Conservation (phyloP, 2,888 invertebrate species). For the Sericinus montela region DNA sequence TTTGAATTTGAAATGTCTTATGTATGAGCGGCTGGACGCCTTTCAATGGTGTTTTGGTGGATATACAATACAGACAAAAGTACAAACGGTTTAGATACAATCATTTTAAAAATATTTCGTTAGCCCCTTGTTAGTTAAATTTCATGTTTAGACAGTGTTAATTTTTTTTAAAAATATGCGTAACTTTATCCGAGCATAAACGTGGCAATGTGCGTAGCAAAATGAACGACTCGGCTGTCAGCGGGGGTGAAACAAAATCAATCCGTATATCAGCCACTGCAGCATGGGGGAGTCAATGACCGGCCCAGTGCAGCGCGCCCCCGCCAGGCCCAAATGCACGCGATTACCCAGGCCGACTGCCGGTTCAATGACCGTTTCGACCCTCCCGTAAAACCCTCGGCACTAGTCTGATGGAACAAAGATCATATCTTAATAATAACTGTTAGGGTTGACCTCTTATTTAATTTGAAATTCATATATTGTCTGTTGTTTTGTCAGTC, state of each 20-base stretch:
- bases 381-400: constrained; percentile 49
- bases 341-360: constrained; percentile 57
- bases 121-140: too few species aligned
- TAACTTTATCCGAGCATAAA: too few species aligned
- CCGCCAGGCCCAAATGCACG: constrained; percentile 40
- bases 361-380: constrained; percentile 67
- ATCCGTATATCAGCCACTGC: constrained; percentile 48
- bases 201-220: constrained; percentile 1
- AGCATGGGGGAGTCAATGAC: constrained; percentile 65
- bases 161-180: too few species aligned
- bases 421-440: constrained; percentile 13
- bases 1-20: too few species aligned
- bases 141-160: too few species aligned
- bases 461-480: not conserved
- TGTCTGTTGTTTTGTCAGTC: not conserved
- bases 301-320: constrained; percentile 57
- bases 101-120: too few species aligned
- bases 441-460: constrained; percentile 7
- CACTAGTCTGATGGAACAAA: constrained; percentile 29
- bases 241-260: constrained; percentile 44
- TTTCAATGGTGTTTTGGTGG: too few species aligned
- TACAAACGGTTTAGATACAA: too few species aligned
- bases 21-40: too few species aligned
- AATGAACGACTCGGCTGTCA: constrained; percentile 12
- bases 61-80: too few species aligned